Evolutionary conservation across 2,888 invertebrate species (phyloP).

Genomic region (Incurvaria masculella): DNA sequence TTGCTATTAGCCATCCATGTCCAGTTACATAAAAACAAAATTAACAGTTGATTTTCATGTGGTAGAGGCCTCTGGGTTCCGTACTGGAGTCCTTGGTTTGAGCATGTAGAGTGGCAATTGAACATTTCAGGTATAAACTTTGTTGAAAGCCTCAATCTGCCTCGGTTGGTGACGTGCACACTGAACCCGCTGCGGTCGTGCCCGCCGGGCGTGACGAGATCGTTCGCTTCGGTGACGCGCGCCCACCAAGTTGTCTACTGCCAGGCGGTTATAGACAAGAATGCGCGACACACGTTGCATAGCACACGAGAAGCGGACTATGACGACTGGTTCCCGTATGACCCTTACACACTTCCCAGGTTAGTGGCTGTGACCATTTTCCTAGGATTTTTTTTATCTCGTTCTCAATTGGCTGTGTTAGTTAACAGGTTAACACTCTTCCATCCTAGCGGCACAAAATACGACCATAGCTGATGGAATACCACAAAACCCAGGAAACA

Average conservation of each 20-base stretch:
- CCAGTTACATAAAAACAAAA: not conserved
- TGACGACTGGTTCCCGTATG: slow-evolving; percentile 85
- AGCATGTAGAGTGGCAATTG: too few relatives aligned
- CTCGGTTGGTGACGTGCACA: slow-evolving; percentile 78
- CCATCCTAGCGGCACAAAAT: too few relatives aligned
- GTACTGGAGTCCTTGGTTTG: too few relatives aligned
- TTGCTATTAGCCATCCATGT: not conserved
- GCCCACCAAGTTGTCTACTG: slow-evolving; percentile 91
- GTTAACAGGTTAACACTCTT: too few relatives aligned
- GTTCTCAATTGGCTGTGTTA: too few relatives aligned
- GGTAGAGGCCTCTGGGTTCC: too few relatives aligned
- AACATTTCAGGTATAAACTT: slow-evolving; percentile 73
- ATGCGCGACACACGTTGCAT: slow-evolving; percentile 58
- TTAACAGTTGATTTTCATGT: not conserved
- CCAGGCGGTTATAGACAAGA: slow-evolving; percentile 84
- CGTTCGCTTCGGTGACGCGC: slow-evolving; percentile 78
- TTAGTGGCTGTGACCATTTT: too few relatives aligned
- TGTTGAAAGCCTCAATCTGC: slow-evolving; percentile 78
- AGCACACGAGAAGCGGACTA: slow-evolving; percentile 41
- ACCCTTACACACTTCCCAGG: slow-evolving; percentile 76
- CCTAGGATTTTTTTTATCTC: slow-evolving; percentile 9
- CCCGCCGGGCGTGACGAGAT: slow-evolving; percentile 69
- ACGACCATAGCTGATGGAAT: too few relatives aligned
- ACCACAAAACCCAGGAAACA: too few relatives aligned
- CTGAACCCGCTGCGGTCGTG: slow-evolving; percentile 89